These are phyloP conservation scores for Lepus americanus DNA, from an alignment of 2,113 vertebrate species.

Conservation along the genomic window DNA sequence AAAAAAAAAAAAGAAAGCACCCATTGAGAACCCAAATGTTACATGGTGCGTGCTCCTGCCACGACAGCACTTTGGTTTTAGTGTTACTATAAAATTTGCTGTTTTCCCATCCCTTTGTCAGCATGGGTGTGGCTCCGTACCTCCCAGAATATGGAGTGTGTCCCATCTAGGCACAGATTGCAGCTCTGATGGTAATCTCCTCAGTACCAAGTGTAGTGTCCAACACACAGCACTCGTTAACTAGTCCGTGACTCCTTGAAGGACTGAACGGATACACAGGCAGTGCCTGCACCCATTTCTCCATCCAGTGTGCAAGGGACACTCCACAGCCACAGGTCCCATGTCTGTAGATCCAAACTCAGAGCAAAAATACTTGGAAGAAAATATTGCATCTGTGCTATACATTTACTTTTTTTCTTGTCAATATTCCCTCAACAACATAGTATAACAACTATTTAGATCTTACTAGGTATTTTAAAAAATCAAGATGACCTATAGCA, in stretches of 20 bases:
- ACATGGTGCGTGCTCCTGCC: rapidly evolving
- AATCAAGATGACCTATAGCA: neutral
- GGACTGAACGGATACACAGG: neutral
- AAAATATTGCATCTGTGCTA: too few species aligned
- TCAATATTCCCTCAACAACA: neutral
- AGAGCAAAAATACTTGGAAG: neutral
- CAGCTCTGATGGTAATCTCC: neutral
- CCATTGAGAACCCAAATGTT: neutral
- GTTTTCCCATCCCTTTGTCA: neutral
- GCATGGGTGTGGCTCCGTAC: neutral
- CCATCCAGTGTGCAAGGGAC: rapidly evolving
- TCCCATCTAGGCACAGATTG: neutral
- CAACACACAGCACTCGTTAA: neutral
- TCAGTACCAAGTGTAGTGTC: neutral
- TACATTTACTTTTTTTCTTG: neutral
- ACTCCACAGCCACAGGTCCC: neutral
- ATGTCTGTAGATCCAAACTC: neutral
- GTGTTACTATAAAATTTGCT: neutral
- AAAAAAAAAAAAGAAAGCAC: too few species aligned
- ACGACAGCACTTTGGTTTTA: neutral
- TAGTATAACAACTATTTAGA: neutral
- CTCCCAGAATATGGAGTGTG: neutral
- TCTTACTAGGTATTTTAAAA: neutral
- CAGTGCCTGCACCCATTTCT: neutral
- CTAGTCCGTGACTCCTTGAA: neutral